Evolutionary conservation across 2,797 vertebrate genomes (phyloP).

Genomic region (Rhyacichthys aspro): DNA sequence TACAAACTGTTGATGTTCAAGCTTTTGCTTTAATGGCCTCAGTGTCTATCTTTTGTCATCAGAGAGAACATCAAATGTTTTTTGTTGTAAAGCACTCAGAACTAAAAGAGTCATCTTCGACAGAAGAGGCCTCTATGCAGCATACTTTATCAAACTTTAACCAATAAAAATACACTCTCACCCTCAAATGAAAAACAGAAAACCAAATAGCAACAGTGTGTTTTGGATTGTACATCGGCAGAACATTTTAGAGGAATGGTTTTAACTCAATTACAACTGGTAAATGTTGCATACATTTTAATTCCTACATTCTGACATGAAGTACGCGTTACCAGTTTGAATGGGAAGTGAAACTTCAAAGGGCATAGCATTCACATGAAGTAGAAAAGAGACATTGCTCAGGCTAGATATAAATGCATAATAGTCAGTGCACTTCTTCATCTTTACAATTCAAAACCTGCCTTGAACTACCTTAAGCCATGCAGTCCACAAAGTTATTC

Average conservation of each 20-base stretch:
- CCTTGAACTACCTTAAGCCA: constrained; percentile 53
- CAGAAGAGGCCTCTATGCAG: constrained; percentile 43
- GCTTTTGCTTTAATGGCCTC: constrained; percentile 25
- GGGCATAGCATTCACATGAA: constrained; percentile 61
- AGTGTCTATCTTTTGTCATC: constrained; percentile 35
- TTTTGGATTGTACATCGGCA: constrained; percentile 74
- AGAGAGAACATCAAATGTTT: constrained; percentile 30
- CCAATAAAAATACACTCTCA: constrained; percentile 40
- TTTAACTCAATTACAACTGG: constrained; percentile 46
- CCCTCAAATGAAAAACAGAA: constrained; percentile 47
- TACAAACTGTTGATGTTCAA: constrained; percentile 23
- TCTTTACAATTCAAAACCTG: constrained; percentile 57
- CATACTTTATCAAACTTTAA: constrained; percentile 55
- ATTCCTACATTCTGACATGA: constrained; percentile 68
- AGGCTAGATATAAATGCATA: constrained; percentile 58
- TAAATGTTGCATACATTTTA: constrained; percentile 59
- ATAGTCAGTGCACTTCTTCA: constrained; percentile 69
- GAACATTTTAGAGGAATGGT: constrained; percentile 50
- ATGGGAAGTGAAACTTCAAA: constrained; percentile 54
- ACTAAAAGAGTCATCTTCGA: constrained; percentile 32
- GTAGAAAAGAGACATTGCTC: constrained; percentile 66
- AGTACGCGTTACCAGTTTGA: constrained; percentile 52
- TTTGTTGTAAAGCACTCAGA: constrained; percentile 50
- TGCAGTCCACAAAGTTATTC: constrained; percentile 55
- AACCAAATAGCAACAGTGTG: constrained; percentile 32